Percentiles rank a stretch among this genome's conserved stretches.
Evolutionary conservation across 2,888 invertebrate species (phyloP).

Genomic region (Agriotes lineatus): DNA sequence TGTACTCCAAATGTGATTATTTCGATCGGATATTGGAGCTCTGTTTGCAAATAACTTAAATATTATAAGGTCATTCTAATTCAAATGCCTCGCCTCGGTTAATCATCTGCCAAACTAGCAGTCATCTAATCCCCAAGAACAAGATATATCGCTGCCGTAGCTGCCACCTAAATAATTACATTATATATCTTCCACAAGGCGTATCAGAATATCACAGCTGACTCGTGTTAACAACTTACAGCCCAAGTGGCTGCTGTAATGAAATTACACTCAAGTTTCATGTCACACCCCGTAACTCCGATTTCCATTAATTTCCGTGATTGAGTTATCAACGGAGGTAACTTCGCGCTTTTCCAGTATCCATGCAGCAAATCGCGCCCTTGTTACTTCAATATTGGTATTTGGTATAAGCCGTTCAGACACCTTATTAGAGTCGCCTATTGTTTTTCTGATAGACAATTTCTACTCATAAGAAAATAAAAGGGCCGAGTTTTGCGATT

Average conservation of each 20-base stretch:
- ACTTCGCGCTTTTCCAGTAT: background rate
- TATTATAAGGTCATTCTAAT: too few relatives aligned
- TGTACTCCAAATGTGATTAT: too few relatives aligned
- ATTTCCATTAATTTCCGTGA: slow-evolving; percentile 9
- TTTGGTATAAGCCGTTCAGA: too few relatives aligned
- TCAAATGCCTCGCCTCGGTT: background rate
- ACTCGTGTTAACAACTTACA: slow-evolving; percentile 17
- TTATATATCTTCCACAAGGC: slow-evolving; percentile 19
- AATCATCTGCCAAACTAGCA: background rate
- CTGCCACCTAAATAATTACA: slow-evolving; percentile 6
- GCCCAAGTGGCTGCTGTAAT: slow-evolving; percentile 5
- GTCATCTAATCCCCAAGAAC: slow-evolving; percentile 17
- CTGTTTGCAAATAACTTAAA: too few relatives aligned
- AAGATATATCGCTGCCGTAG: slow-evolving; percentile 14
- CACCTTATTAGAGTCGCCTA: background rate
- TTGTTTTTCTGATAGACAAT: background rate
- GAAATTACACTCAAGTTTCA: slow-evolving; percentile 10
- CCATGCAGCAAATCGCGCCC: too few relatives aligned
- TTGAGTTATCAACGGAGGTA: slow-evolving; percentile 1
- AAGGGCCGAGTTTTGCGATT: background rate
- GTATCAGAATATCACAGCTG: slow-evolving; percentile 21
- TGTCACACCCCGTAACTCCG: slow-evolving; percentile 9
- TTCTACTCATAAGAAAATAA: background rate
- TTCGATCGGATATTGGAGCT: too few relatives aligned
- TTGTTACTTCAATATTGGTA: too few relatives aligned